Base-by-base conservation (phyloP, 2,797 vertebrate species). In the Sorex maritimensis region DNA sequence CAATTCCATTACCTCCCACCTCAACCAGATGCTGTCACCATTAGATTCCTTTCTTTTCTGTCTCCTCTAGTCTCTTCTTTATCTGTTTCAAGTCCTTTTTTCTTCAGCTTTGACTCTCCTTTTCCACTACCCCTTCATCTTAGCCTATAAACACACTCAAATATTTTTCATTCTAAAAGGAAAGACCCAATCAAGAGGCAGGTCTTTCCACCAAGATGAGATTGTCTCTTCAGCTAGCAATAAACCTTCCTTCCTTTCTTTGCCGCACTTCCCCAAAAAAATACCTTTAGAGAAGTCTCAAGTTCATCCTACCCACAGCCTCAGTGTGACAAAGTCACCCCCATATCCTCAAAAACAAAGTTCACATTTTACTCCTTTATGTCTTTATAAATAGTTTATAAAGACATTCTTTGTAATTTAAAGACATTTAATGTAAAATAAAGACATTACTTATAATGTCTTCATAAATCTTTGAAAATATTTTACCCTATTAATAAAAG, bases 141-240 rank as follows among this genome's bases (percentile, higher is more conserved):
- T 61, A 46, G 14, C 69, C 52, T n/a, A 10, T 19, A 90, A 72
- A 5, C 17, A 34, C 34, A 10, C n/a, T 83, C 44, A 1, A 49
- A 38, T 71, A 78, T 81, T 90, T 44, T 90, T 13, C 28, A 74
- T 19, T 65, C 52, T 71, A 28, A 65, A 84, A 83, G 41, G 58
- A 34, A 30, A 69, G 52, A 44, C 15, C 19, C 63, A 49, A 49
- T 12, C 46, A 49, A 49, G 46, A 7, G 46, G 46, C 11, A 3
- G 46, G 11, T 49, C 46, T 49, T 49, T 77, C 69, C 28, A 8
- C 34, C 21, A 0, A 24, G 19, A 73, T 28, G 5, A 7, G 0
- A 8, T 14, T 46, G 1, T 7, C 63, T 92, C 67, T 79, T 68
- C 85, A 63, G 28, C 49, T 52, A 14, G 24, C 58, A 6, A 9